Evolutionary conservation across 2,888 invertebrate species (phyloP).

Genomic region (Mythimna pallens): DNA sequence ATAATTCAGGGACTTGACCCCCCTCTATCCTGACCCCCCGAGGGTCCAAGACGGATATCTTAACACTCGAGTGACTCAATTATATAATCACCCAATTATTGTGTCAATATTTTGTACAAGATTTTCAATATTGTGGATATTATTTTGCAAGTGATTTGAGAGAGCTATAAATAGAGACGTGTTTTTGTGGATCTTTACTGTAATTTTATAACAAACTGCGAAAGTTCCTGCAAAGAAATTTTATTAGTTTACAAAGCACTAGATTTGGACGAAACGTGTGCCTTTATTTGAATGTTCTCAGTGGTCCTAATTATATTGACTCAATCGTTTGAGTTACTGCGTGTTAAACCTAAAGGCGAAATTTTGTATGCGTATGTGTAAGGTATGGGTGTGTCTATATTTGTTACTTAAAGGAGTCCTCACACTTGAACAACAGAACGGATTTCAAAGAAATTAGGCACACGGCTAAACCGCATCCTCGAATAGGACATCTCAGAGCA

Average conservation of each 20-base stretch:
- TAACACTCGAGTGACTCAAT: conserved; percentile 38
- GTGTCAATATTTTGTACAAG: conserved; percentile 17
- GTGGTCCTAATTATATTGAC: too few species aligned
- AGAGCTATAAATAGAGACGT: not conserved
- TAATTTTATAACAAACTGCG: not conserved
- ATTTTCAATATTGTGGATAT: not conserved
- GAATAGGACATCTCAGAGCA: too few species aligned
- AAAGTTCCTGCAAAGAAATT: not conserved
- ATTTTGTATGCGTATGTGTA: too few species aligned
- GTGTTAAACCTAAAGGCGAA: too few species aligned
- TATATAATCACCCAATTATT: conserved; percentile 43
- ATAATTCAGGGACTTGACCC: conserved; percentile 41
- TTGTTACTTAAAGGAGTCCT: too few species aligned
- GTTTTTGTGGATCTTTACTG: not conserved
- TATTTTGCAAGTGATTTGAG: not conserved
- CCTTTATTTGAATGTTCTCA: too few species aligned
- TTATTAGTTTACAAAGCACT: not conserved
- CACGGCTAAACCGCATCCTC: too few species aligned
- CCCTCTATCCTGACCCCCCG: conserved; percentile 13
- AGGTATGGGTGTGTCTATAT: too few species aligned
- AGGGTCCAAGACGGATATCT: conserved; percentile 28
- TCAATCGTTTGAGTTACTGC: too few species aligned
- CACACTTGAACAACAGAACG: too few species aligned
- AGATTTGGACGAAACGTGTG: too few species aligned
- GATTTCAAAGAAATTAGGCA: too few species aligned